Evolutionary conservation across 2,888 invertebrate species (phyloP).

Genomic region (Caenorhabditis panamensis): DNA sequence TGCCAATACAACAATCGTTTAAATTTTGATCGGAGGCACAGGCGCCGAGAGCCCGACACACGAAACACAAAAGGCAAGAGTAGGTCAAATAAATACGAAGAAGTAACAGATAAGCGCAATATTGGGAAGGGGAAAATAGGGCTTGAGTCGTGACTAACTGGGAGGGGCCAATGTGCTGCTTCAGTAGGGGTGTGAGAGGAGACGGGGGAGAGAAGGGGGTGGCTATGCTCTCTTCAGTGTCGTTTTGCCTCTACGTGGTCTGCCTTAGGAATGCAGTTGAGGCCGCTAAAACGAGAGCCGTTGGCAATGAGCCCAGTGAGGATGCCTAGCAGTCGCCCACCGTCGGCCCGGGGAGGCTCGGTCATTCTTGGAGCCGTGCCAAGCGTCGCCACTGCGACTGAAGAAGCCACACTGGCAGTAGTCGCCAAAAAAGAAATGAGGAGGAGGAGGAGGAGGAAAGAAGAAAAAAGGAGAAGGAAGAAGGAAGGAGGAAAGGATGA

Average conservation of each 20-base stretch:
- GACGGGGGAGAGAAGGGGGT: slow-evolving; percentile 39
- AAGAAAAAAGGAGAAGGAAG: slow-evolving; percentile 9
- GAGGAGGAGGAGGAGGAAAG: slow-evolving; percentile 24
- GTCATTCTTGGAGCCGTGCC: slow-evolving; percentile 43
- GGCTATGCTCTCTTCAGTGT: slow-evolving; percentile 58
- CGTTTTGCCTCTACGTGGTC: slow-evolving; percentile 61
- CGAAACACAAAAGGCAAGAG: slow-evolving; percentile 1
- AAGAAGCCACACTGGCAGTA: slow-evolving; percentile 2
- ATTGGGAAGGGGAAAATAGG: slow-evolving; percentile 44
- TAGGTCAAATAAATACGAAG: slow-evolving; percentile 42
- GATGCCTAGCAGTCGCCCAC: slow-evolving; percentile 32
- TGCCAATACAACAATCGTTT: slow-evolving; percentile 44
- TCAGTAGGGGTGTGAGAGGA: slow-evolving; percentile 62
- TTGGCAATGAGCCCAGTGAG: slow-evolving; percentile 47
- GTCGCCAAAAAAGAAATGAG: slow-evolving; percentile 30
- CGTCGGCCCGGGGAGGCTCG: slow-evolving; percentile 17
- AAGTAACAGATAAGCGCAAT: slow-evolving; percentile 56
- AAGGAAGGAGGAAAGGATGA: slow-evolving; percentile 25
- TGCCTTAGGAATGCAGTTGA: slow-evolving; percentile 60
- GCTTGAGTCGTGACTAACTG: slow-evolving; percentile 63
- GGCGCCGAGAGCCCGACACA: slow-evolving; percentile 11
- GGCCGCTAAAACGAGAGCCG: slow-evolving; percentile 58
- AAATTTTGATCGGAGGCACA: neutral
- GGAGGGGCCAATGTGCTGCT: slow-evolving; percentile 64
- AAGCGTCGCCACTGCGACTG: slow-evolving; percentile 47